Evolutionary conservation across 2,113 vertebrate species (phyloP), one percentile per base, ranked within the genome.

Genomic region (Saguinus midas): DNA sequence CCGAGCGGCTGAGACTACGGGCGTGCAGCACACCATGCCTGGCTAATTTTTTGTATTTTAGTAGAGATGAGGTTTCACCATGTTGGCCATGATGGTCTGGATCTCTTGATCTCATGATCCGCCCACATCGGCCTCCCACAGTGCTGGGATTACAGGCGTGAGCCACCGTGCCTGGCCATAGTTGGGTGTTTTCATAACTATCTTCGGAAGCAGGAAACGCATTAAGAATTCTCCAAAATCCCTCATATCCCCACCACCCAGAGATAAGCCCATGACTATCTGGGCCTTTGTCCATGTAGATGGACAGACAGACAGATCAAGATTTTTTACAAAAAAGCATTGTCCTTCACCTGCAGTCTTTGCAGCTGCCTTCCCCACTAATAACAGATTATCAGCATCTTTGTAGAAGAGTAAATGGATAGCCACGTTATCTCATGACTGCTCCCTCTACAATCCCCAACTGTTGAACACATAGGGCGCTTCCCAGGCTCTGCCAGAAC

Each of bases 391-490:
- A 0, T 5, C 8, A 16, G 73, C 55, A 5, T 58, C 85, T 87
- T 35, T 48, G 50, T 66, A 45, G 43, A 25, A 48, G 18, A 79
- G 21, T 1, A 57, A 32, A 32, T 6, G 18, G 7, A 0, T 3
- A 35, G 40, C 32, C 0, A 0, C 0, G 0, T 57, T 55, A 17
- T 8, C 90, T 11, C 70, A 23, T 0, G n/a, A 2, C 14, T 3
- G 61, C 68, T 29, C 45, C 61, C 3, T 45, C 72, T 5, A 37
- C 25, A 29, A 11, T 17, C 72, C 78, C 76, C 57, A 16, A 4
- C n/a, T 1, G 32, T 0, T 18, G 32, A 64, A 43, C 79, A 43
- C 9, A 0, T 0, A 13, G 50, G 64, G 43, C 37, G 45, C 29
- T 52, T 45, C 48, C 64, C 50, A 23, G 0, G 40, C 48, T 76